A percentile compares a stretch with the other conserved stretches of the same genome.
These are phyloP conservation scores for Bugulina stolonifera DNA, from an alignment of 2,888 invertebrate genomes.

Conservation along the genomic window DNA sequence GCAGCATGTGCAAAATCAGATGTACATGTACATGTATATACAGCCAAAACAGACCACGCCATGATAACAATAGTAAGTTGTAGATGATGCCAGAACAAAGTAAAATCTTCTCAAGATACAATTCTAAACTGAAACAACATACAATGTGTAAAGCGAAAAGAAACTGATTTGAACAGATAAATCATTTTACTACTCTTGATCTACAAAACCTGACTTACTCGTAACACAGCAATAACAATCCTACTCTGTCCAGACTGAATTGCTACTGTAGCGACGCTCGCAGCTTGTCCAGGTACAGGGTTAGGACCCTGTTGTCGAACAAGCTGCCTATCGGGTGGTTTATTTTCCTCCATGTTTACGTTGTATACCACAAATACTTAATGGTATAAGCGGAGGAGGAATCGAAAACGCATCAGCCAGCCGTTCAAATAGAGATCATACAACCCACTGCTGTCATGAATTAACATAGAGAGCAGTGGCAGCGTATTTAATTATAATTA, in stretches of 20 bases:
- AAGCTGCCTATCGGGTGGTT: neutral
- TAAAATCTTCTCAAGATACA: too few species aligned
- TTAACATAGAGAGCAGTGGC: conserved; percentile 8
- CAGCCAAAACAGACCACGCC: too few species aligned
- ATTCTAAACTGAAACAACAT: too few species aligned
- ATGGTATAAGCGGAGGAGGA: conserved; percentile 4
- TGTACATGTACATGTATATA: too few species aligned
- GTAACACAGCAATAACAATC: conserved; percentile 78
- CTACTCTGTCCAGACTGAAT: conserved; percentile 79
- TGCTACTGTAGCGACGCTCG: conserved; percentile 83
- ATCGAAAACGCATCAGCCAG: conserved; percentile 19
- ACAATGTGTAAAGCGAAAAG: too few species aligned
- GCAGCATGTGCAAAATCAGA: too few species aligned
- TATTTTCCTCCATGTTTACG: conserved; percentile 13
- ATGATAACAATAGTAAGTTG: too few species aligned
- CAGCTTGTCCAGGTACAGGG: conserved; percentile 44
- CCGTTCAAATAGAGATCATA: neutral
- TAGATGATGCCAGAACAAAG: too few species aligned
- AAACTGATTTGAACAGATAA: too few species aligned
- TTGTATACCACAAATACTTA: neutral
- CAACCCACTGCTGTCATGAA: conserved; percentile 16
- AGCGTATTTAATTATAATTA: conserved; percentile 4
- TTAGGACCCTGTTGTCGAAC: conserved; percentile 7
- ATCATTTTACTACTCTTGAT: too few species aligned
- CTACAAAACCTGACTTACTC: too few species aligned